Base-by-base conservation (phyloP, 2,113 vertebrate species). In the Perca fluviatilis region DNA sequence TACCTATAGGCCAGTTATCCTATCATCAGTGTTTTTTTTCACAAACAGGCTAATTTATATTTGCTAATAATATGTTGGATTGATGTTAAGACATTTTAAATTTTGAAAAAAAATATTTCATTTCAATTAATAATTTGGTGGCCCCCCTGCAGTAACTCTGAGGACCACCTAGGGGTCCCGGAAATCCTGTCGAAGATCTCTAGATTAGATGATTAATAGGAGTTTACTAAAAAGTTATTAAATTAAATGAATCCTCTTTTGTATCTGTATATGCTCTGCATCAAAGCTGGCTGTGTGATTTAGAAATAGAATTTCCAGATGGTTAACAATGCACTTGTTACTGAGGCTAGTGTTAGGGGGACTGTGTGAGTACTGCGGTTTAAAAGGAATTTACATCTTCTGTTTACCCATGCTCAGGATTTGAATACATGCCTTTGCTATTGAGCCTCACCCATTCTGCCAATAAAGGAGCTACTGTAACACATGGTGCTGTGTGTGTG, bases 381-480 rank as follows among this genome's bases (percentile, higher is more conserved):
- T 25, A 54, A 83, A 83, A 76, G 5, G 56, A 21, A 84, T 88
- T 80, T 88, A 43, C 90, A 82, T 87, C 53, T 6, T 54, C 56
- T 83, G 68, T 91, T 90, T 80, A 65, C 70, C 73, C 67, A 67
- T 14, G 66, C n/a, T 23, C 65, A 62, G 27, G 21, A 93, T 93
- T 93, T 93, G 91, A 90, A 91, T 93, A 71, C 54, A 65, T 43
- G 72, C 21, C 65, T 65, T 47, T 61, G 36, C 78, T 68, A 47
- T 62, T 70, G 79, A 78, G 77, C 83, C 91, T 85, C 82, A 76
- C 89, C 86, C 85, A 21, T 61, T 84, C 33, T 68, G 60, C 64
- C 36, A 77, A 88, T 85, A 90, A 88, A 89, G 57, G 56, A 75
- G 43, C 80, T 80, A 92, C 85, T 85, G 89, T 89, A 83, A 81